A percentile compares a stretch with the other conserved stretches of the same genome.
Conservation (phyloP, 2,797 vertebrate species). For the Aselliscus stoliczkanus region DNA sequence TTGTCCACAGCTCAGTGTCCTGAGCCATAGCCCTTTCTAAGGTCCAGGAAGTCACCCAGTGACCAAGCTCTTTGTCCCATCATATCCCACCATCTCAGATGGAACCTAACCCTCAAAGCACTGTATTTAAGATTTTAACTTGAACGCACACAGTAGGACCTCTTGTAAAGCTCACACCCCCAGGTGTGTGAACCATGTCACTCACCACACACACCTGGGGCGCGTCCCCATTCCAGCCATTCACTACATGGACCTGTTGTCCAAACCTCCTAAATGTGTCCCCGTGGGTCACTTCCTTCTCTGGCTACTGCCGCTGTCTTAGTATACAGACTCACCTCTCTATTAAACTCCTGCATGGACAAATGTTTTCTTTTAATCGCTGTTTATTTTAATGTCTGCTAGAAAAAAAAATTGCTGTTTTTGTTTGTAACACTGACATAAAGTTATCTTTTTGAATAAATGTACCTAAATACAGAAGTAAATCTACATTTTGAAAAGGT, state of each 20-base stretch:
- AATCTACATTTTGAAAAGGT: background rate
- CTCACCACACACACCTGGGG: background rate
- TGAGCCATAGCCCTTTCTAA: background rate
- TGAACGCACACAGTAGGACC: accelerated
- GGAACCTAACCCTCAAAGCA: background rate
- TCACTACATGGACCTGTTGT: accelerated
- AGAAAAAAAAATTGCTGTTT: background rate
- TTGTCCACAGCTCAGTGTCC: background rate
- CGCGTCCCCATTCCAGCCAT: background rate
- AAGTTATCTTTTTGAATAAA: background rate
- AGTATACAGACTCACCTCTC: background rate
- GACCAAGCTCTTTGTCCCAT: background rate
- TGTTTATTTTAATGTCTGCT: background rate
- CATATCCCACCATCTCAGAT: background rate
- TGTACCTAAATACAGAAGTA: background rate
- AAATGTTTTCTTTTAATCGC: background rate
- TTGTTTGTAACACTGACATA: too few species aligned
- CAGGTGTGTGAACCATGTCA: background rate
- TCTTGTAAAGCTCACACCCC: background rate
- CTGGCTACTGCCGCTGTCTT: background rate
- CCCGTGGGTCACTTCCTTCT: background rate
- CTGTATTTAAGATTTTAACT: background rate
- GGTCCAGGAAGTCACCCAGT: background rate
- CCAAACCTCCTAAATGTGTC: background rate
- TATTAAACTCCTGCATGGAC: background rate